phyloP scores from a whole-genome alignment of 2,113 vertebrate species.

The Charadrius vociferus region DNA sequence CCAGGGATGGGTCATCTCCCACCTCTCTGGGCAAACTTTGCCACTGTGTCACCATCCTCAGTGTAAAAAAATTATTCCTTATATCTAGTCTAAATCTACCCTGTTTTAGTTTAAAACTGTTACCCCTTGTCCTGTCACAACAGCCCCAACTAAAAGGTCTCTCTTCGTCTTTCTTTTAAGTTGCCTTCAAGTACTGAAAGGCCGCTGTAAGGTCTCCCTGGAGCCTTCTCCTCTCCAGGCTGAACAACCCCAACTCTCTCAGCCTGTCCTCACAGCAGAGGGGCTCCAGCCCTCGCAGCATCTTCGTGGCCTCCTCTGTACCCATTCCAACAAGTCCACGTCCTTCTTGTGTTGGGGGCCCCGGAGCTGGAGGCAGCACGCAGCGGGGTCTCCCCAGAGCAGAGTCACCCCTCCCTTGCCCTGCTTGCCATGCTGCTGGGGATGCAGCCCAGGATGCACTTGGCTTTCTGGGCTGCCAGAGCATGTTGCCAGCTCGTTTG shows the following conservation, averaged over 20 bases:
- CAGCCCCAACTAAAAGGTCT: background rate
- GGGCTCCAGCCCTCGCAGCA: background rate
- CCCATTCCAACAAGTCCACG: rapidly evolving
- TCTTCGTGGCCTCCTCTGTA: background rate
- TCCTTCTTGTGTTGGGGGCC: background rate
- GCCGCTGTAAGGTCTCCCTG: background rate
- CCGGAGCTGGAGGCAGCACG: background rate
- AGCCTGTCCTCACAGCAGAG: background rate
- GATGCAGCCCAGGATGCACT: background rate
- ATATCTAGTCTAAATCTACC: background rate
- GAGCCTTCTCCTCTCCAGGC: background rate
- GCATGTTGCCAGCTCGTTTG: rapidly evolving
- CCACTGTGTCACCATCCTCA: background rate
- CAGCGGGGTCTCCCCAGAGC: background rate
- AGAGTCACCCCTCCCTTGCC: too few species aligned
- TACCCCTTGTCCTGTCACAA: background rate
- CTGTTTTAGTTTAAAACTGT: background rate
- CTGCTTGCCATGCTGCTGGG: background rate
- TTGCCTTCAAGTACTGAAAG: background rate
- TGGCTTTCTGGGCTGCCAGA: background rate
- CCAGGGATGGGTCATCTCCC: background rate
- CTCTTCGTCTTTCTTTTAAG: background rate
- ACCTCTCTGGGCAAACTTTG: background rate
- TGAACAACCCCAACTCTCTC: background rate
- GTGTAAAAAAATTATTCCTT: rapidly evolving